phyloP scores from a whole-genome alignment of 2,113 vertebrate genomes.

The Pseudolaguvia tuberculata region DNA sequence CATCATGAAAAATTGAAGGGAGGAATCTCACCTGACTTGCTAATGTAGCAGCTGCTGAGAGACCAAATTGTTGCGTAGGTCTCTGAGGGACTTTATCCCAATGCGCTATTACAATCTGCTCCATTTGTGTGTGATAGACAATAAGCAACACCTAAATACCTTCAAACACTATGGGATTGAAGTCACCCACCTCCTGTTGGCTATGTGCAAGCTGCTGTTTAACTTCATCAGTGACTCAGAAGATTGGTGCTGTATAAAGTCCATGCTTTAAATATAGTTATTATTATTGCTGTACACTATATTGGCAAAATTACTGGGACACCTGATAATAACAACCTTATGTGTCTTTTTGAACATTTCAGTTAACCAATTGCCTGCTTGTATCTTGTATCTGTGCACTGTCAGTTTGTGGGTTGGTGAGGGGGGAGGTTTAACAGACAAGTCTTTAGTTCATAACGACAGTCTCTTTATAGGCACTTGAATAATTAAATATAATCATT shows the following conservation, averaged over 20 bases:
- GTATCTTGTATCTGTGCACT: too few species aligned
- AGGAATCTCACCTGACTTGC: conserved; percentile 64
- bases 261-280: background rate
- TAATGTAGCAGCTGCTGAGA: conserved; percentile 67
- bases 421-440: too few species aligned
- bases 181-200: conserved; percentile 30
- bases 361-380: too few species aligned
- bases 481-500: too few species aligned
- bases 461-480: too few species aligned
- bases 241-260: conserved; percentile 10
- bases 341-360: too few species aligned
- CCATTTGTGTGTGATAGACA: background rate
- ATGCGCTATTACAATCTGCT: conserved; percentile 16
- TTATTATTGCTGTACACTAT: too few species aligned
- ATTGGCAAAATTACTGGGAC: too few species aligned
- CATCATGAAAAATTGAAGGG: conserved; percentile 76
- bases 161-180: background rate
- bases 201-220: background rate
- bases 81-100: conserved; percentile 29
- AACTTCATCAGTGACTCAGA: background rate
- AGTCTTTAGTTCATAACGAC: too few species aligned
- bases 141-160: background rate
- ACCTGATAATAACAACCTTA: too few species aligned
- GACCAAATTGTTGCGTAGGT: conserved; percentile 36
- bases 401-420: too few species aligned